Conservation (phyloP, 2,797 vertebrate genomes). For the Mustela erminea region DNA sequence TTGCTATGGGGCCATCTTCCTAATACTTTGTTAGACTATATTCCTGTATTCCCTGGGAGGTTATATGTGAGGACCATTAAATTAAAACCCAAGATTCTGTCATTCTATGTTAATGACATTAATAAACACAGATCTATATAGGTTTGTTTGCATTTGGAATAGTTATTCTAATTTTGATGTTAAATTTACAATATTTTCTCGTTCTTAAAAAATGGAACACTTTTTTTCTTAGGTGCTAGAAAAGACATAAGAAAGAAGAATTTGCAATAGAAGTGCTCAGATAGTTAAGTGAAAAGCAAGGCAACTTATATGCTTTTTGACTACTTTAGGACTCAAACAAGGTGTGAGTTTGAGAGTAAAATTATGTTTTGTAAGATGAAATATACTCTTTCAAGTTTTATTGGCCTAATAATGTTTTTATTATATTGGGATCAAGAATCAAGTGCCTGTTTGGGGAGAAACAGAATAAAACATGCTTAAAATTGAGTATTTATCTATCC, state of each 20-base stretch:
- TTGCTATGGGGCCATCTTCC: background rate
- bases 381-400: background rate
- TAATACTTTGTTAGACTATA: background rate
- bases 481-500: slow-evolving; percentile 40
- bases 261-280: background rate
- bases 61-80: background rate
- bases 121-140: background rate
- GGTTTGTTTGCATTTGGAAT: background rate
- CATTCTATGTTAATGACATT: background rate
- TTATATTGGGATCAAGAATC: background rate
- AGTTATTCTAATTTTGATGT: background rate
- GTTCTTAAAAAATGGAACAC: background rate
- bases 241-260: background rate
- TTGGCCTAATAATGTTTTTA: background rate
- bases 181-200: background rate
- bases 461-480: background rate
- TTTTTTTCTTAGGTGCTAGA: background rate
- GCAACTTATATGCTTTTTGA: background rate
- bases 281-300: background rate
- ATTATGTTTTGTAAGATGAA: slow-evolving; percentile 11
- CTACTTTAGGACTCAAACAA: background rate
- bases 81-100: background rate
- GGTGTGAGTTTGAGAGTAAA: background rate
- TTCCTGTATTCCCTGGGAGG: background rate
- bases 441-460: background rate